phyloP scores from a whole-genome alignment of 2,888 invertebrate species.

The Clistopyga incitator region DNA sequence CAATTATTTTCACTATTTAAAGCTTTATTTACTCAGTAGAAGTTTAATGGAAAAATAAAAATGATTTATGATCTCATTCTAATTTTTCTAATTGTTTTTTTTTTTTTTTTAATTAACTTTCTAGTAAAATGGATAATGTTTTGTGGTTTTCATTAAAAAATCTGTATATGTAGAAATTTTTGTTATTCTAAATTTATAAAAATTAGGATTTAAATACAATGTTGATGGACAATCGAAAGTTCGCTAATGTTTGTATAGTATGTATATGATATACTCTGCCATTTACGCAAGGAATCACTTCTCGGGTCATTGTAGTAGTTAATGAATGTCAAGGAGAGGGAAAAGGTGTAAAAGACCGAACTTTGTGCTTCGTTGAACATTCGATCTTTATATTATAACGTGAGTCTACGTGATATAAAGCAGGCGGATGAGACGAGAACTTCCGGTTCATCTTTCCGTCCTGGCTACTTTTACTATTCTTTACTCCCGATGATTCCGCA shows the following conservation, averaged over 20 bases:
- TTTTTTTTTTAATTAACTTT: too few species aligned
- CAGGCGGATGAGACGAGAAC: constrained; percentile 9
- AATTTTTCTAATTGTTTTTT: too few species aligned
- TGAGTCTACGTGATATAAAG: neutral
- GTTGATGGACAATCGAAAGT: neutral
- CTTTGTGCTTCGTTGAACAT: neutral
- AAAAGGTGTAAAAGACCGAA: neutral
- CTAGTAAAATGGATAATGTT: too few species aligned
- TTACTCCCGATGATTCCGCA: constrained; percentile 33
- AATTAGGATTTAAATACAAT: neutral
- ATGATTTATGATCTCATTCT: too few species aligned
- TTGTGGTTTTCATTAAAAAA: too few species aligned
- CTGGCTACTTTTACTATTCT: constrained; percentile 21
- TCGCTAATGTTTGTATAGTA: neutral
- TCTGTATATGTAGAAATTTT: too few species aligned
- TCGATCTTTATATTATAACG: constrained; percentile 25
- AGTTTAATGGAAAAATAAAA: too few species aligned
- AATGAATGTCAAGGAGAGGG: constrained; percentile 12
- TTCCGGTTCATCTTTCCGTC: constrained; percentile 40
- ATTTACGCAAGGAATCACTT: neutral
- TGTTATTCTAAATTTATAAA: neutral
- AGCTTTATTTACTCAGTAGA: too few species aligned
- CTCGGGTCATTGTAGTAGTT: constrained; percentile 8
- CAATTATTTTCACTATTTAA: too few species aligned
- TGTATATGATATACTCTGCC: neutral